A percentile compares a stretch with the other conserved stretches of the same genome.
Evolutionary conservation across 2,113 vertebrate genomes (phyloP).

Genomic region (Casuarius casuarius): DNA sequence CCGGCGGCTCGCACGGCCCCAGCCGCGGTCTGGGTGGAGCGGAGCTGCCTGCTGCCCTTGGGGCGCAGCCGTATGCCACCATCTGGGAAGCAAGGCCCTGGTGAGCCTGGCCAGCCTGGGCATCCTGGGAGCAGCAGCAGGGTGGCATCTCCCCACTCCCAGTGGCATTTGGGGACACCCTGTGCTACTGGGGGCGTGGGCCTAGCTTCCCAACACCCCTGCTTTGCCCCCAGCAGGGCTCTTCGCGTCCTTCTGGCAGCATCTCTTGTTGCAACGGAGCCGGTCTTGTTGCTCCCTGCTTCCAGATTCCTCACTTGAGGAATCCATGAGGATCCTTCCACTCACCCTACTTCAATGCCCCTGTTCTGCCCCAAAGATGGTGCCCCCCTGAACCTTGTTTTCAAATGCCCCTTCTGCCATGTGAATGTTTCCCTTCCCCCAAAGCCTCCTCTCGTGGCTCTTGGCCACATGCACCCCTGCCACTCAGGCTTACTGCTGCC

Average conservation of each 20-base stretch:
- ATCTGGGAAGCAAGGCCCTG: not conserved
- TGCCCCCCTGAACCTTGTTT: not conserved
- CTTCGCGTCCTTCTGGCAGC: accelerated
- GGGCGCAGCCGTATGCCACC: not conserved
- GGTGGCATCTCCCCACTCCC: not conserved
- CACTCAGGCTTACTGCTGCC: not conserved
- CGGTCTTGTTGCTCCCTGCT: accelerated
- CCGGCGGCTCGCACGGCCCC: not conserved
- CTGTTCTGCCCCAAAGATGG: not conserved
- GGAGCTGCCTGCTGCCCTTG: not conserved
- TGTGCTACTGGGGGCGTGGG: accelerated
- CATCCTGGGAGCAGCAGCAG: not conserved
- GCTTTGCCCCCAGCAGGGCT: not conserved
- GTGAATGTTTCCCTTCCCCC: not conserved
- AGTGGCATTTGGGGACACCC: not conserved
- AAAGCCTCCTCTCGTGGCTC: not conserved
- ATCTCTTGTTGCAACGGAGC: accelerated
- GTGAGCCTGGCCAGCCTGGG: not conserved
- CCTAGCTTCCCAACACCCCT: not conserved
- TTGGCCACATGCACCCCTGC: no score
- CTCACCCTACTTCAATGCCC: accelerated
- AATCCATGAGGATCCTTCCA: not conserved
- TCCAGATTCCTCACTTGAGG: not conserved
- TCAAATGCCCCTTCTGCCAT: not conserved
- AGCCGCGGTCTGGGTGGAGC: not conserved